Conservation (phyloP, 2,113 vertebrate species). For the Terrapene triunguis region DNA sequence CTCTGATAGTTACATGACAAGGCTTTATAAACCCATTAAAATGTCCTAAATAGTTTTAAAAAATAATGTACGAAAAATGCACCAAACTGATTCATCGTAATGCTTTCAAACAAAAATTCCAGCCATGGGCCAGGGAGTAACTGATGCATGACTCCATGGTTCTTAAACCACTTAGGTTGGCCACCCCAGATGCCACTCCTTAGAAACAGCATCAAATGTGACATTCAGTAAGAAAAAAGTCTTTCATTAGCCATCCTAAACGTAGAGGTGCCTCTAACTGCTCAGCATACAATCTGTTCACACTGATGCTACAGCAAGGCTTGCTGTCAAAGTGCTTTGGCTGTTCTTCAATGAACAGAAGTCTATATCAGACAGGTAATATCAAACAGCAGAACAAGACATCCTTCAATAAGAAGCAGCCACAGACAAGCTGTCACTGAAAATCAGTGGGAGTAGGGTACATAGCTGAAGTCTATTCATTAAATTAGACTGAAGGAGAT, state of each 20-base stretch:
- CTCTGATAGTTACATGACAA: not conserved
- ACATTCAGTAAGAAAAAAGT: not conserved
- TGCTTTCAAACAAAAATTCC: not conserved
- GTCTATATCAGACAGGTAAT: not conserved
- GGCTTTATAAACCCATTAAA: not conserved
- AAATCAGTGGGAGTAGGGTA: not conserved
- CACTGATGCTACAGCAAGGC: not conserved
- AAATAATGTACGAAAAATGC: not conserved
- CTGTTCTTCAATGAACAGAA: not conserved
- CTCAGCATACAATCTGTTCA: not conserved
- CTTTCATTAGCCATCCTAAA: not conserved
- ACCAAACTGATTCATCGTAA: not conserved
- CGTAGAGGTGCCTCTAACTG: not conserved
- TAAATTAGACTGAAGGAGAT: not conserved
- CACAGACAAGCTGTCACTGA: not conserved
- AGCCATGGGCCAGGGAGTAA: not conserved
- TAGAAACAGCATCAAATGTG: not conserved
- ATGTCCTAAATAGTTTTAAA: not conserved
- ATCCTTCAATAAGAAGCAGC: not conserved
- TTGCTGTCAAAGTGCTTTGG: not conserved
- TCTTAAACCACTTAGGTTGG: not conserved
- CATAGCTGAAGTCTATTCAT: not conserved
- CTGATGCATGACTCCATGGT: not conserved
- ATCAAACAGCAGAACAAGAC: not conserved
- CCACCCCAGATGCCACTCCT: not conserved